Evolutionary conservation across 2,113 vertebrate genomes (phyloP), one percentile per base, ranked within the genome.

Genomic region (Falcunculus frontatus): DNA sequence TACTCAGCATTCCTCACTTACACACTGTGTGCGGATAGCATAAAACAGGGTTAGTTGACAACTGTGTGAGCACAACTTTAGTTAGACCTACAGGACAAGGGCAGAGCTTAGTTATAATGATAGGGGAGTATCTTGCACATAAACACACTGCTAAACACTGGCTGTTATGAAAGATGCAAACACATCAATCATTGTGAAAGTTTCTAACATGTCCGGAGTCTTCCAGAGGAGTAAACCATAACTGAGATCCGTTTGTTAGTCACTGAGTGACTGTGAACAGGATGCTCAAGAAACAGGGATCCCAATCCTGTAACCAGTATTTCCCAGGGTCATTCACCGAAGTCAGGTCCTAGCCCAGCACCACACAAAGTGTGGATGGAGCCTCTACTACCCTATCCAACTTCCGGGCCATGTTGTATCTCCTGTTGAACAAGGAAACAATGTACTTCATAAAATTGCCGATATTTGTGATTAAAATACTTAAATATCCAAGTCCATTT

Each of bases 361-460:
- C 8, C n/a, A 29, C 13, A 39, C 3, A 55, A 35, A 79, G 5
- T 3, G 10, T 49, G 10, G 32, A 55, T 46, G 3, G 16, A 90
- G 7, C 4, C 9, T 26, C 12, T 70, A 46, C 7, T 4, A 19
- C 22, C 4, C 21, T 2, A 3, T 13, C 11, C 10, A 65, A 10
- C 3, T 70, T 84, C 41, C 30, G 33, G 25, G 41, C 21, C 1
- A 16, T 1, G 1, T 13, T 3, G 1, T 53, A 29, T 49, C 15
- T 59, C 46, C 17, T 39, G 3, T 37, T 4, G 2, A 65, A 39
- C 16, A 60, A 25, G 2, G 10, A 75, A 39, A 10, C 39, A 1
- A 56, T 15, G 3, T 16, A 37, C 33, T 56, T 50, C 10, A 49
- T 37, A 55, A 56, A 87, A 65, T 4, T 60, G 6, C 7, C 42